Evolutionary conservation across 2,888 invertebrate genomes (phyloP).

Genomic region (Cheilosia impressa): DNA sequence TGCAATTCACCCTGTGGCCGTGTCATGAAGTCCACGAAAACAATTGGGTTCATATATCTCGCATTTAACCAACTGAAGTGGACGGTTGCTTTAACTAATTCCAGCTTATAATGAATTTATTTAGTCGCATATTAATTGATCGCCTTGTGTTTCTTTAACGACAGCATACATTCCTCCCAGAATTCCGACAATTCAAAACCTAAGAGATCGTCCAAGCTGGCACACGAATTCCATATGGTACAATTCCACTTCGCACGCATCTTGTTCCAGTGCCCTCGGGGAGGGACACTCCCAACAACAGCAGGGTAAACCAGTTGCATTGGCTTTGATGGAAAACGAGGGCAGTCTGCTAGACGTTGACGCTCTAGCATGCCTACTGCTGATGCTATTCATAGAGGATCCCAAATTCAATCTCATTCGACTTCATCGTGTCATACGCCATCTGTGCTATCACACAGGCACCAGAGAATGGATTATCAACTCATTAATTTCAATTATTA

Average conservation of each 20-base stretch:
- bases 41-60: too few relatives aligned
- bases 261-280: slow-evolving; percentile 60
- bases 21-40: neutral
- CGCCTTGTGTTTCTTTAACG: neutral
- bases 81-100: too few relatives aligned
- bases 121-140: too few relatives aligned
- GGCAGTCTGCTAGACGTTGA: slow-evolving; percentile 89
- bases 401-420: slow-evolving; percentile 91
- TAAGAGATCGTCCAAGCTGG: slow-evolving; percentile 77
- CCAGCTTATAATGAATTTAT: too few relatives aligned
- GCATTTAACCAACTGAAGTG: too few relatives aligned
- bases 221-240: slow-evolving; percentile 81
- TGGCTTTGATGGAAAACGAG: slow-evolving; percentile 81
- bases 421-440: slow-evolving; percentile 91
- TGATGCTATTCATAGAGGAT: slow-evolving; percentile 92
- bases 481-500: slow-evolving; percentile 88
- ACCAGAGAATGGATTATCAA: slow-evolving; percentile 93
- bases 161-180: slow-evolving; percentile 64
- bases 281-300: slow-evolving; percentile 54
- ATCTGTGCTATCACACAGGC: slow-evolving; percentile 92
- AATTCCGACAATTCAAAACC: slow-evolving; percentile 58
- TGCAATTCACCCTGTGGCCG: too few relatives aligned
- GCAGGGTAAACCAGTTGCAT: slow-evolving; percentile 86
- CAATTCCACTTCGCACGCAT: slow-evolving; percentile 78
- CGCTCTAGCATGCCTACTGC: slow-evolving; percentile 90